A percentile compares a stretch with the other conserved stretches of the same genome.
Evolutionary conservation across 1,140 invertebrate species (phyloP).

Genomic region (Dreissena rostriformis): DNA sequence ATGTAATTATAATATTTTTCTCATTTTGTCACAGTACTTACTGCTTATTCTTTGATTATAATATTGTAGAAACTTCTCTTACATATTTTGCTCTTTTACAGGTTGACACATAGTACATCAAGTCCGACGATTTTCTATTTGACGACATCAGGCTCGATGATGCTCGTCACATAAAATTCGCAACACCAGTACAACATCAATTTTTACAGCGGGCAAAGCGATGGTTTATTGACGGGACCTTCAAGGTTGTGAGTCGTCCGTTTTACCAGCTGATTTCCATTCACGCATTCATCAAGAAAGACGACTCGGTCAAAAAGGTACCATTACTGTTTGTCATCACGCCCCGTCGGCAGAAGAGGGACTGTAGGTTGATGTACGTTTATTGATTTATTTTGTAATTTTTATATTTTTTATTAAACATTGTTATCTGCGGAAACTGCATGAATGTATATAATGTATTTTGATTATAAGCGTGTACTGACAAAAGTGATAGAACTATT

Average conservation of each 20-base stretch:
- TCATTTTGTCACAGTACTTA: too few species aligned
- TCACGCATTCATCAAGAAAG: conserved; percentile 17
- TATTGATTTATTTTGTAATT: not conserved
- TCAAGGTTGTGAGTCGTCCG: too few species aligned
- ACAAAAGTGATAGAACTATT: too few species aligned
- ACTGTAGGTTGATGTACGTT: conserved; percentile 1
- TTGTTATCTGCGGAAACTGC: too few species aligned
- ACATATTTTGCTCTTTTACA: not conserved
- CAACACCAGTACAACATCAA: not conserved
- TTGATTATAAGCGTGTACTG: too few species aligned
- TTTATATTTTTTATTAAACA: too few species aligned
- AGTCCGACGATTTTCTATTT: not conserved
- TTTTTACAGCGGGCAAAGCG: not conserved
- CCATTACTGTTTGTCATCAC: conserved; percentile 1
- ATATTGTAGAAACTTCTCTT: too few species aligned
- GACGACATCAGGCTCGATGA: not conserved
- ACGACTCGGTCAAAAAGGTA: conserved; percentile 5
- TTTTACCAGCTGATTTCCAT: conserved; percentile 23
- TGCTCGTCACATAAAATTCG: not conserved
- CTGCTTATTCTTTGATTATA: too few species aligned
- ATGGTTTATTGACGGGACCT: too few species aligned
- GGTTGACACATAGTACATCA: conserved; percentile 20
- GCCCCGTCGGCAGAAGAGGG: too few species aligned
- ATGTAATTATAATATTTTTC: too few species aligned
- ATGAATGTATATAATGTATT: too few species aligned